Evolutionary conservation across 2,888 invertebrate species (phyloP).

Genomic region (Aspidiotus rigidus): DNA sequence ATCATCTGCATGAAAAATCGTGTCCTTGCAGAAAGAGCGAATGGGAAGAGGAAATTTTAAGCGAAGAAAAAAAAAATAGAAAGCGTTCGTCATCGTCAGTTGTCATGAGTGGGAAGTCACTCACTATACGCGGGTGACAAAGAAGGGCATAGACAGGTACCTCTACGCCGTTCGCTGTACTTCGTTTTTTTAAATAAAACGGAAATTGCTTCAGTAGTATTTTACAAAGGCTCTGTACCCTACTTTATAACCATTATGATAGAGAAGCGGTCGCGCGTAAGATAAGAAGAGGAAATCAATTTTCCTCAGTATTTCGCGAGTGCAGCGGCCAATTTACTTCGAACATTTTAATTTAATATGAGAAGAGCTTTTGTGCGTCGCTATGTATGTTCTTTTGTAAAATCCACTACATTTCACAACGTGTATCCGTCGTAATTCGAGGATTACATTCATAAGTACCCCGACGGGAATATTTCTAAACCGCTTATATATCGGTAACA

Average conservation of each 20-base stretch:
- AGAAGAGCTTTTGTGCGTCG: conserved; percentile 6
- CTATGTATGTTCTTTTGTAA: not conserved
- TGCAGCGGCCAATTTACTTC: conserved; percentile 13
- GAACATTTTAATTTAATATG: conserved; percentile 15
- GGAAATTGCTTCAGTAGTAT: conserved; percentile 7
- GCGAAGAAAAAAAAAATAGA: not conserved
- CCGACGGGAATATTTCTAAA: conserved; percentile 2
- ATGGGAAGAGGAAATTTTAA: too few species aligned
- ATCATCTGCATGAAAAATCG: too few species aligned
- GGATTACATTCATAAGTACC: conserved; percentile 4
- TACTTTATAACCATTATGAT: conserved; percentile 11
- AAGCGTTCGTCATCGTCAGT: not conserved
- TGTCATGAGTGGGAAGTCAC: not conserved
- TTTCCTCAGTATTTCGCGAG: not conserved
- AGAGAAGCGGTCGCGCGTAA: conserved; percentile 5
- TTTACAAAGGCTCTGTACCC: not conserved
- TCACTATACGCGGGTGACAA: not conserved
- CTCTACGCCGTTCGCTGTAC: not conserved
- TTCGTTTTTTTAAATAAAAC: conserved; percentile 3
- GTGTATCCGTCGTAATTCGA: conserved; percentile 2
- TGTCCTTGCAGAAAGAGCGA: too few species aligned
- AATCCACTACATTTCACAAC: not conserved
- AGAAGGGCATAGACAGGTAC: not conserved
- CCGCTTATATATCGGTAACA: not conserved
- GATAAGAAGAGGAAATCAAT: conserved; percentile 11